phyloP scores from a whole-genome alignment of 2,888 invertebrate species.

The Callosobruchus maculatus region DNA sequence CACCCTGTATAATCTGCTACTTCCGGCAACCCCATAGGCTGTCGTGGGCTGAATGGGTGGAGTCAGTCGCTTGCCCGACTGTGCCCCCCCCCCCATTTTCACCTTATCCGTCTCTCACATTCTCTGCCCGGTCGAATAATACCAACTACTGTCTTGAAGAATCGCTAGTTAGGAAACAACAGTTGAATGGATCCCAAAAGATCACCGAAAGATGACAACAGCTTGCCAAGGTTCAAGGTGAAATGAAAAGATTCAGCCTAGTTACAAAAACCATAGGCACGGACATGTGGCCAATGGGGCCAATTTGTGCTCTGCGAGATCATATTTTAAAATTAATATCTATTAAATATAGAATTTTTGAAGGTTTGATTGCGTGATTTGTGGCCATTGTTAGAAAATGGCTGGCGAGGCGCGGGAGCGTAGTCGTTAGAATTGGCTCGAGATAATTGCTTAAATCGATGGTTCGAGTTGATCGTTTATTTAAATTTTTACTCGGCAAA shows the following conservation, averaged over 20 bases:
- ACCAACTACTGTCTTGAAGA: too few species aligned
- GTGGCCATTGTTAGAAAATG: slow-evolving; percentile 14
- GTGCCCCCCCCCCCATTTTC: too few species aligned
- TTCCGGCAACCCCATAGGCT: too few species aligned
- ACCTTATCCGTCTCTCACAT: too few species aligned
- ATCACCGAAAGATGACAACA: too few species aligned
- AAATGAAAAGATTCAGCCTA: background rate
- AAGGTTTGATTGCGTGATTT: slow-evolving; percentile 22
- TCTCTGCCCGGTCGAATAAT: too few species aligned
- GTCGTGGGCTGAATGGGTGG: too few species aligned
- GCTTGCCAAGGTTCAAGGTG: too few species aligned
- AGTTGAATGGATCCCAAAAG: too few species aligned
- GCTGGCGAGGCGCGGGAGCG: slow-evolving; percentile 2
- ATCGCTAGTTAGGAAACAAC: too few species aligned
- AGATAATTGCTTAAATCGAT: background rate
- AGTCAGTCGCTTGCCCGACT: too few species aligned
- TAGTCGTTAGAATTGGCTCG: background rate
- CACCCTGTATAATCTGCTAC: too few species aligned
- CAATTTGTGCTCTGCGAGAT: background rate
- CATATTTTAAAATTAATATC: slow-evolving; percentile 19
- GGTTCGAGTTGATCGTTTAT: background rate
- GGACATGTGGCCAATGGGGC: background rate
- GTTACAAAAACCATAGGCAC: background rate
- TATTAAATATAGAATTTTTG: slow-evolving; percentile 17
- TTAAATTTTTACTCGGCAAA: background rate